Evolutionary conservation across 1,140 invertebrate species (phyloP).

Genomic region (Neodiprion virginianus): DNA sequence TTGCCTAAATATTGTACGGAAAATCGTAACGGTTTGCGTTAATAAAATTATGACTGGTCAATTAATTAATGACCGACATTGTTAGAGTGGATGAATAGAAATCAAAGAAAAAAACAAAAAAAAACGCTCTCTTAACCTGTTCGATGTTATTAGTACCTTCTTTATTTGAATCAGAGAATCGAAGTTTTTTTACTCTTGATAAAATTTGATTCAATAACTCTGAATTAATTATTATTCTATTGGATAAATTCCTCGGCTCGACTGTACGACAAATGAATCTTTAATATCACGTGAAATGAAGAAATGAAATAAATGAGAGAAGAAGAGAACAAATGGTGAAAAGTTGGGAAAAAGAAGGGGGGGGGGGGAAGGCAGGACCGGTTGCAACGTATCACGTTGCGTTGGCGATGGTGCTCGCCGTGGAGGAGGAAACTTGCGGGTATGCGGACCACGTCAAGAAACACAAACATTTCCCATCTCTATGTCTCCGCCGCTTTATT

Average conservation of each 20-base stretch:
- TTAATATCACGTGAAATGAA: neutral
- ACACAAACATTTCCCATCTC: conserved; percentile 4
- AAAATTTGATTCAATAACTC: too few relatives aligned
- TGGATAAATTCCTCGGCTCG: neutral
- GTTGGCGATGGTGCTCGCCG: neutral
- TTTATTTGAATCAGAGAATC: too few relatives aligned
- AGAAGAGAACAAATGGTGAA: neutral
- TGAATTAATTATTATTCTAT: neutral
- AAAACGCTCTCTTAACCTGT: too few relatives aligned
- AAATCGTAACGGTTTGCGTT: too few relatives aligned
- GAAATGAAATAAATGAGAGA: neutral
- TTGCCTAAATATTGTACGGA: too few relatives aligned
- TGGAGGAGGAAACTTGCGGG: neutral
- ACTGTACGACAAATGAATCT: neutral
- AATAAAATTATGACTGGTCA: too few relatives aligned
- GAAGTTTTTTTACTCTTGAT: too few relatives aligned
- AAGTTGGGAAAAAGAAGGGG: neutral
- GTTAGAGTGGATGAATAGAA: too few relatives aligned
- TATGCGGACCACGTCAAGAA: conserved; percentile 6
- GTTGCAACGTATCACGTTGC: neutral
- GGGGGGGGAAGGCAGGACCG: neutral
- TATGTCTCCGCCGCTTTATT: conserved; percentile 7
- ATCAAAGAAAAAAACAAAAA: too few relatives aligned
- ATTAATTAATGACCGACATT: too few relatives aligned
- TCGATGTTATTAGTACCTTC: too few relatives aligned